These are phyloP conservation scores for Nematostella vectensis DNA, from an alignment of 92 coral and sea anemone species.

Conservation along the genomic window DNA sequence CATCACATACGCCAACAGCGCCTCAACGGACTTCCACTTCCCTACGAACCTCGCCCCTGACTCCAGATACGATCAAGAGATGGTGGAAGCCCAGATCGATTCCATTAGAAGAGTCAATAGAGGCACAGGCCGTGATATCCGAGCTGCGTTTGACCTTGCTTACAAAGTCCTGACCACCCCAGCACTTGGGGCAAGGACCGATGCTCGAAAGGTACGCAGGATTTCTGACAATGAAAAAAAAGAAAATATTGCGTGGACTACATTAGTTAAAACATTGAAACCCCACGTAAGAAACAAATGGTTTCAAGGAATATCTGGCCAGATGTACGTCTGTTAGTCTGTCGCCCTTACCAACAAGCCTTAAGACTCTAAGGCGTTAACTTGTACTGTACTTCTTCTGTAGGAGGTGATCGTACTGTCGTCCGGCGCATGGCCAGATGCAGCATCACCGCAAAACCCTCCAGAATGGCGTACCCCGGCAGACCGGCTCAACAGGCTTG, in stretches of 20 bases:
- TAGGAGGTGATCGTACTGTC: constrained; percentile 27
- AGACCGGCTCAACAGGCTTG: constrained; percentile 2
- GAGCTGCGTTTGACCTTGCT: constrained; percentile 3
- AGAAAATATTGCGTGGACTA: no score
- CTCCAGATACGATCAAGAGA: constrained; percentile 2
- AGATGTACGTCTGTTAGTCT: no score
- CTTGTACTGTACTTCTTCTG: no score
- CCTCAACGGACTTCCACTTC: constrained; percentile 16
- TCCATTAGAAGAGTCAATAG: neutral
- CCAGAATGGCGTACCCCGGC: constrained; percentile 5
- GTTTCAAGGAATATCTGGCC: no score
- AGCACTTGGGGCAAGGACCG: constrained; percentile 1
- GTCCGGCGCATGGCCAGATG: constrained; percentile 9
- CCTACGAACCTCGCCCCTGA: constrained; percentile 3
- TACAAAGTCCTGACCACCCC: constrained; percentile 4
- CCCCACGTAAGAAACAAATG: no score
- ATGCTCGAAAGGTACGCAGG: constrained; percentile 13
- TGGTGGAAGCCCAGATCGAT: constrained; percentile 6
- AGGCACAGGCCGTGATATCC: constrained; percentile 15
- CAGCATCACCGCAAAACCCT: neutral
- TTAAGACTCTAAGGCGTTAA: no score
- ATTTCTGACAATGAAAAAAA: neutral
- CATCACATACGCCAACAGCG: constrained; percentile 26
- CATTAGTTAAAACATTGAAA: no score
- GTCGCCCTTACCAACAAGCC: no score